These are phyloP conservation scores for Macrophya alboannulata DNA, from an alignment of 2,888 invertebrate genomes.

Conservation along the genomic window DNA sequence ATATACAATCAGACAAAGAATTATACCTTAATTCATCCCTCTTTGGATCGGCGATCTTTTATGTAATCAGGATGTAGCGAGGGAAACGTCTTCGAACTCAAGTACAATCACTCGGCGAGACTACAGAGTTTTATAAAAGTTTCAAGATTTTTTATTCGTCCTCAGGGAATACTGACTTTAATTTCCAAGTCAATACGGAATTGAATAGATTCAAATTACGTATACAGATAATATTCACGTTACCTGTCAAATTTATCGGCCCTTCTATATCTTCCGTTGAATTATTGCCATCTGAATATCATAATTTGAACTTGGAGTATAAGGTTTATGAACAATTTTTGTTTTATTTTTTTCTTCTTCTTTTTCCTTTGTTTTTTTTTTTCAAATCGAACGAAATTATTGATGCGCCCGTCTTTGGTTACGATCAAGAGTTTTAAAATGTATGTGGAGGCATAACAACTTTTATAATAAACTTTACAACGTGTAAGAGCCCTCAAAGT, in stretches of 20 bases:
- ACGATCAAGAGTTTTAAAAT: constrained; percentile 15
- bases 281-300: constrained; percentile 19
- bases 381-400: neutral
- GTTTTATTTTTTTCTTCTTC: neutral
- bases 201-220: constrained; percentile 35
- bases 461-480: constrained; percentile 18
- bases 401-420: constrained; percentile 11
- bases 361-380: neutral
- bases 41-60: neutral
- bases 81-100: constrained; percentile 9
- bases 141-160: neutral
- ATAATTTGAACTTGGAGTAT: constrained; percentile 16
- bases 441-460: neutral
- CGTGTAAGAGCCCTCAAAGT: constrained; percentile 11
- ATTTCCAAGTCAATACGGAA: constrained; percentile 40
- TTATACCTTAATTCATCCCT: neutral
- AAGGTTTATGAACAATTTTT: neutral
- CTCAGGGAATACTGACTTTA: neutral
- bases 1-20: neutral
- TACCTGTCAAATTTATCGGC: constrained; percentile 22
- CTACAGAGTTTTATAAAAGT: constrained; percentile 15
- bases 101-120: neutral
- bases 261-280: neutral
- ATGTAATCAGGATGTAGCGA: neutral
- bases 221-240: constrained; percentile 23